A percentile compares a stretch with the other conserved stretches of the same genome.
These are phyloP conservation scores for Morpho deidamia DNA, from an alignment of 2,888 invertebrate species.

Conservation along the genomic window DNA sequence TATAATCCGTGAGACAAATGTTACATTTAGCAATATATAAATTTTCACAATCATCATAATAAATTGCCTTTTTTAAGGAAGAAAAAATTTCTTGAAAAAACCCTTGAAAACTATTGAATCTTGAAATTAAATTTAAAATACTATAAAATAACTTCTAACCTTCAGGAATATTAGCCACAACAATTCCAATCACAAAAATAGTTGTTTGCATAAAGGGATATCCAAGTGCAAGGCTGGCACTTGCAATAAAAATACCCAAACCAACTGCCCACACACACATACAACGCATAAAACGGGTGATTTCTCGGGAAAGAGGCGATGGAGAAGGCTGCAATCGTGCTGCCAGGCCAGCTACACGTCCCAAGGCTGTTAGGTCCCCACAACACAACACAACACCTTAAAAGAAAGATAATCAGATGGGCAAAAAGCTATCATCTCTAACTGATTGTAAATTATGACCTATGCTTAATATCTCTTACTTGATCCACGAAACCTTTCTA, in stretches of 20 bases:
- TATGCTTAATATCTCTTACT: no score
- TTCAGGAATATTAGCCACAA: slow-evolving; percentile 99
- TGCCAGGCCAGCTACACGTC: slow-evolving; percentile 94
- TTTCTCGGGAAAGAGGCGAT: slow-evolving; percentile 97
- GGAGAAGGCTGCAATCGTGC: slow-evolving; percentile 94
- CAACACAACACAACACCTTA: slow-evolving; percentile 88
- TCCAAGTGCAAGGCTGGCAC: slow-evolving; percentile 94
- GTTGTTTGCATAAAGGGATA: slow-evolving; percentile 99
- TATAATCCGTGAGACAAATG: no score
- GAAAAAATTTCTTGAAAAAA: not conserved
- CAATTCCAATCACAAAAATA: slow-evolving; percentile 97
- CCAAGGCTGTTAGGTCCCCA: slow-evolving; percentile 90
- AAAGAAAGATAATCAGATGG: not conserved
- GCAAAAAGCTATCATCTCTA: no score
- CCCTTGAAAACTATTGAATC: no score
- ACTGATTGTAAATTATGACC: no score
- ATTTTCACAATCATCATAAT: no score
- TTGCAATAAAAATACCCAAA: slow-evolving; percentile 95
- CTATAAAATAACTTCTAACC: no score
- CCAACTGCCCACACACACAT: slow-evolving; percentile 95
- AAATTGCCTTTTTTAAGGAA: not conserved
- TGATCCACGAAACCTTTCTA: no score
- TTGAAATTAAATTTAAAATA: no score
- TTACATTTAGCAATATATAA: no score
- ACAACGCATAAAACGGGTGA: slow-evolving; percentile 96